Conservation (phyloP, 1,140 invertebrate species). For the Euglossa dilemma region DNA sequence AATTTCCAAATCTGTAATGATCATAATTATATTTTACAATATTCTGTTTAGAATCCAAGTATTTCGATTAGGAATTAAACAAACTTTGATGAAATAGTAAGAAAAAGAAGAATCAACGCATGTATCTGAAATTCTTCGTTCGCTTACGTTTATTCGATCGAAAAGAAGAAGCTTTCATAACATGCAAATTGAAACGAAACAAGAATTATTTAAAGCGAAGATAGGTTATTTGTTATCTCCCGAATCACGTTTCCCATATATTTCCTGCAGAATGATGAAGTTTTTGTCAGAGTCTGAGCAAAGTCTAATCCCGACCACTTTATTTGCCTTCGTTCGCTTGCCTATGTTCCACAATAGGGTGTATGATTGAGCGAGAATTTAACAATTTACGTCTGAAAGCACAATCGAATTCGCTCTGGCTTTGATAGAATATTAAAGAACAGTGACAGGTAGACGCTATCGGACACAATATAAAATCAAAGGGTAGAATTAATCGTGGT, state of each 20-base stretch:
- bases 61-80: too few relatives aligned
- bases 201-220: background rate
- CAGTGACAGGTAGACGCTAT: slow-evolving; percentile 22
- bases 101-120: too few relatives aligned
- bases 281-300: background rate
- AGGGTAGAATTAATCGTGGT: slow-evolving; percentile 30
- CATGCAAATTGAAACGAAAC: background rate
- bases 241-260: background rate
- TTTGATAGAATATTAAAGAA: slow-evolving; percentile 27
- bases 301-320: background rate
- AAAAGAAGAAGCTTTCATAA: background rate
- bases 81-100: too few relatives aligned
- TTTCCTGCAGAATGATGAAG: too few relatives aligned
- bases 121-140: too few relatives aligned
- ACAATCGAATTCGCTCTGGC: slow-evolving; percentile 16
- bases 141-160: too few relatives aligned
- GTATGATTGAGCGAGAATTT: slow-evolving; percentile 39
- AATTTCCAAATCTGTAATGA: too few relatives aligned
- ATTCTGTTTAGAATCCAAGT: too few relatives aligned
- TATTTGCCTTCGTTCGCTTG: background rate
- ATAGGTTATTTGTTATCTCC: background rate
- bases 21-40: too few relatives aligned
- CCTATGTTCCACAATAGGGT: slow-evolving; percentile 21
- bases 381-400: slow-evolving; percentile 31
- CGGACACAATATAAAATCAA: slow-evolving; percentile 35